A percentile compares a stretch with the other conserved stretches of the same genome.
Conservation (phyloP, 30 jellyfish, hydroid and myxozoan genomes). For the Aurelia sp. region DNA sequence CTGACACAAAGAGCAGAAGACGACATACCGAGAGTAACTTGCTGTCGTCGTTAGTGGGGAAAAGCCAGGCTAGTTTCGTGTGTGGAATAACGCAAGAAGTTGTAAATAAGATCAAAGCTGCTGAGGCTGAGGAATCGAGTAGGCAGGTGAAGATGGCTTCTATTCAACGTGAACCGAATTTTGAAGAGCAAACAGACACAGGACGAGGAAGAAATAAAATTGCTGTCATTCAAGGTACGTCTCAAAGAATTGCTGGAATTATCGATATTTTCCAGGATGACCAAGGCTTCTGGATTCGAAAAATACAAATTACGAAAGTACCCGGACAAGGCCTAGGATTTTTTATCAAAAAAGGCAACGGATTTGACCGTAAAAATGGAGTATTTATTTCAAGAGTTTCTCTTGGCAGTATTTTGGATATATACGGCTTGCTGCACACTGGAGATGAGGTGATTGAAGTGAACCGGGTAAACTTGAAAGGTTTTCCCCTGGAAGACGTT, state of each 20-base stretch:
- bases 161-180: slow-evolving; percentile 4
- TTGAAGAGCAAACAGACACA: background rate
- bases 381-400: slow-evolving; percentile 92
- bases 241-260: slow-evolving; percentile 79
- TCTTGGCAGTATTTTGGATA: slow-evolving; percentile 86
- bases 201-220: slow-evolving; percentile 13
- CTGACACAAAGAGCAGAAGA: background rate
- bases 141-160: slow-evolving; percentile 55
- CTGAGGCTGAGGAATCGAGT: slow-evolving; percentile 34
- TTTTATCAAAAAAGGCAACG: slow-evolving; percentile 91
- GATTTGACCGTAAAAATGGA: slow-evolving; percentile 88
- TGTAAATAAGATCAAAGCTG: slow-evolving; percentile 35
- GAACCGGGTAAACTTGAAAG: slow-evolving; percentile 67
- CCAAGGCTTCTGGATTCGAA: slow-evolving; percentile 80
- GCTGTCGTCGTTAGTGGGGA: slow-evolving; percentile 12
- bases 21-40: slow-evolving; percentile 21
- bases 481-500: slow-evolving; percentile 85
- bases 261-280: slow-evolving; percentile 73
- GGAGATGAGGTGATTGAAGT: slow-evolving; percentile 93
- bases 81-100: slow-evolving; percentile 49
- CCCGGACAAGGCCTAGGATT: slow-evolving; percentile 96
- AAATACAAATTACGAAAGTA: slow-evolving; percentile 79
- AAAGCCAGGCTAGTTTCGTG: slow-evolving; percentile 1
- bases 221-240: slow-evolving; percentile 41
- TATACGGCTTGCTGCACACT: slow-evolving; percentile 77